Conservation (phyloP, 2,888 invertebrate genomes). For the Dascillus cervinus region DNA sequence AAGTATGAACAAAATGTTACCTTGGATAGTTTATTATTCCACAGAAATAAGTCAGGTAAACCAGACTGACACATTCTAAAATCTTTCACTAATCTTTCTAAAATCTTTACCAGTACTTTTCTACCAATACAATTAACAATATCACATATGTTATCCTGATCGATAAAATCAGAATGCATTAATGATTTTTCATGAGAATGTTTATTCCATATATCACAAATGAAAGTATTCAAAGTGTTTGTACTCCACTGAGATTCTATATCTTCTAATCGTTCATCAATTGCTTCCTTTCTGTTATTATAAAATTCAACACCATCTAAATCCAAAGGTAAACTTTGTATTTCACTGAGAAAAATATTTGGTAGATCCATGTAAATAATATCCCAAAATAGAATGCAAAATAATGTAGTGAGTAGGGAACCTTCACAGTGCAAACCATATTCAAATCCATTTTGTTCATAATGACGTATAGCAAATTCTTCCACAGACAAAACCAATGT, state of each 20-base stretch:
- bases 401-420: constrained; percentile 25
- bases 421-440: constrained; percentile 42
- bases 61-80: constrained; percentile 60
- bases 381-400: constrained; percentile 63
- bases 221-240: constrained; percentile 44
- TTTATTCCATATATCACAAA: constrained; percentile 43
- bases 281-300: constrained; percentile 48
- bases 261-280: constrained; percentile 48
- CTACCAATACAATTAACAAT: constrained; percentile 50
- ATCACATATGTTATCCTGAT: constrained; percentile 34
- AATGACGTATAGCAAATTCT: constrained; percentile 48
- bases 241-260: constrained; percentile 37
- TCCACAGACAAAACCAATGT: constrained; percentile 49
- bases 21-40: constrained; percentile 52
- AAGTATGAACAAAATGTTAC: no score
- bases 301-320: constrained; percentile 61
- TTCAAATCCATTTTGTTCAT: constrained; percentile 42
- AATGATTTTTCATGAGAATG: constrained; percentile 29
- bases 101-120: constrained; percentile 48
- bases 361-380: constrained; percentile 54
- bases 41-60: constrained; percentile 77
- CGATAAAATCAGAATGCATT: constrained; percentile 21
- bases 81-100: constrained; percentile 51
- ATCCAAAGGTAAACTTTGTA: constrained; percentile 68
- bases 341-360: constrained; percentile 53